Conservation (phyloP, 2,888 invertebrate genomes). For the Syrista parreyssii region DNA sequence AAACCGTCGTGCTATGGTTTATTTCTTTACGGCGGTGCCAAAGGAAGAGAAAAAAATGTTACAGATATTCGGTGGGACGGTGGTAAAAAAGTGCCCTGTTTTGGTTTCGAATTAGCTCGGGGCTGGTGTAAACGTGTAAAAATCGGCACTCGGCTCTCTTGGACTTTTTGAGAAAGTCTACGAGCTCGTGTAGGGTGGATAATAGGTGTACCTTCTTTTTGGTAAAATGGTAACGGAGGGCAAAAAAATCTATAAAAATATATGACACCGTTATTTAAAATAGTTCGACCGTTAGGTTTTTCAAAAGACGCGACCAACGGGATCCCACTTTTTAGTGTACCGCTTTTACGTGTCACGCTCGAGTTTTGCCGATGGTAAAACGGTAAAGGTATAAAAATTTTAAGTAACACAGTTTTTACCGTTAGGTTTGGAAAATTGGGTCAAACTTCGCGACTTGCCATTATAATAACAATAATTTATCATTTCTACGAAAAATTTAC, state of each 20-base stretch:
- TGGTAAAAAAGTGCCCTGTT: slow-evolving; percentile 56
- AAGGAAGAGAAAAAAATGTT: slow-evolving; percentile 42
- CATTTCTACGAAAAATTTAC: not conserved
- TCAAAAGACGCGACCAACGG: slow-evolving; percentile 49
- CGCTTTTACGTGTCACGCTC: slow-evolving; percentile 47
- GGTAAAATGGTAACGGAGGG: slow-evolving; percentile 8
- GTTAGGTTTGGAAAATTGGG: not conserved
- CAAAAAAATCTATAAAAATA: slow-evolving; percentile 51
- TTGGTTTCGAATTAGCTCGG: slow-evolving; percentile 59
- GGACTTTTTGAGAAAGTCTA: slow-evolving; percentile 14
- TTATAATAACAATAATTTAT: not conserved
- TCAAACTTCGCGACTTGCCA: not conserved
- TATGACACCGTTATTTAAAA: slow-evolving; percentile 62
- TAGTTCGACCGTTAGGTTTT: slow-evolving; percentile 49
- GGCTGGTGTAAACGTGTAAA: slow-evolving; percentile 1
- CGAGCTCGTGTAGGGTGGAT: slow-evolving; percentile 4
- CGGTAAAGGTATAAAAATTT: slow-evolving; percentile 52
- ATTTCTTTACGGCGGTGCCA: slow-evolving; percentile 46
- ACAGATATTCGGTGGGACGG: slow-evolving; percentile 37
- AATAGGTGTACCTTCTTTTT: slow-evolving; percentile 9
- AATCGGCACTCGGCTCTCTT: not conserved
- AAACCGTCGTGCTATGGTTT: slow-evolving; percentile 25
- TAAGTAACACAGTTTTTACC: not conserved
- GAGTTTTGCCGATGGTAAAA: slow-evolving; percentile 21
- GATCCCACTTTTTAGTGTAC: slow-evolving; percentile 53